Evolutionary conservation across 2,888 invertebrate genomes (phyloP), one percentile per base, ranked within the genome.

Genomic region (Eumerus sabulonum): DNA sequence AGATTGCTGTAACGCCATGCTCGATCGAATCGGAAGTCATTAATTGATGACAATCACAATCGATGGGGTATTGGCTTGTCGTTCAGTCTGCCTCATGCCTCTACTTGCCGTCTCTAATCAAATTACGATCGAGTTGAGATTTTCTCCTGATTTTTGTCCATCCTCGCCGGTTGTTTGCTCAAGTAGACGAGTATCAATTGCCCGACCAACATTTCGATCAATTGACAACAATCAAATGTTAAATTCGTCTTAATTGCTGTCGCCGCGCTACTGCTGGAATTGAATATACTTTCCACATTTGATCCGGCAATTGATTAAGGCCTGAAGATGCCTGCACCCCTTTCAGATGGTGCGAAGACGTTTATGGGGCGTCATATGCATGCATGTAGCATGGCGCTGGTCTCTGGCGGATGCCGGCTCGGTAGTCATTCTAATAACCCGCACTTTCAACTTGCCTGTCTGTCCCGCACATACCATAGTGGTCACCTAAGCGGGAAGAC

Each of bases 171-270:
- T n/a, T n/a, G n/a, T 27, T 27, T 27, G 5, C 11, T 40, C 40
- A 11, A n/a, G 40, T 47, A 54, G 59, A 64, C 36, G 79, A 79
- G 74, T 79, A 79, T 79, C 79, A 79, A 79, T 79, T 79, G 74
- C 79, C 38, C 70, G 74, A 70, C 79, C 79, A 79, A 79, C 79
- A 79, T 79, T 79, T 79, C 74, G 79, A 79, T 79, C 79, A 79
- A 79, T 79, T 79, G 79, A 74, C 79, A 51, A 70, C 79, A 79
- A 79, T 79, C 68, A 79, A 79, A 64, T 74, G 79, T 79, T 74
- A 79, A 74, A 74, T 79, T 79, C 54, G 48, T 74, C 74, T 79
- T 79, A 79, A 79, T 79, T 79, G 79, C 74, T n/a, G n/a, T n/a
- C n/a, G n/a, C n/a, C n/a, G n/a, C n/a, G n/a, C n/a, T n/a, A n/a